phyloP scores from a whole-genome alignment of 2,888 invertebrate genomes.

The Dyspetes luteomarginatus region DNA sequence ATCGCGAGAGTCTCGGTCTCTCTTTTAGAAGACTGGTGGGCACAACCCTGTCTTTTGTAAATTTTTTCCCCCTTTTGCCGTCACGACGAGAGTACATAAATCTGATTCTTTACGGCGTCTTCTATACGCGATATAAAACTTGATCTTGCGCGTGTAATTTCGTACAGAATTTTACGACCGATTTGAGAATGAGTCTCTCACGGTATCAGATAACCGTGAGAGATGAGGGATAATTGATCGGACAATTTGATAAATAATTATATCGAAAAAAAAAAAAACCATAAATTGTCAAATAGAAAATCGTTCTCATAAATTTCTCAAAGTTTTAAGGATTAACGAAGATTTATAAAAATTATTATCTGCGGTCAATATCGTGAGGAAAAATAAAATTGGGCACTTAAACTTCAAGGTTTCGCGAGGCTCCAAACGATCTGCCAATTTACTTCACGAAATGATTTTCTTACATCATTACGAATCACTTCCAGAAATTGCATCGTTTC shows the following conservation, averaged over 20 bases:
- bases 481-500: constrained; percentile 38
- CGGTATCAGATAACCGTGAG: constrained; percentile 8
- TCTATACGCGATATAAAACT: constrained; percentile 42
- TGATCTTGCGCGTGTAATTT: constrained; percentile 50
- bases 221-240: constrained; percentile 20
- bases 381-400: neutral
- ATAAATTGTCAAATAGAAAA: neutral
- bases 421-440: constrained; percentile 30
- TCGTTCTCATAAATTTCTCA: neutral
- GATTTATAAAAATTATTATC: neutral
- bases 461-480: constrained; percentile 14
- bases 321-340: neutral
- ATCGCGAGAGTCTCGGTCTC: neutral
- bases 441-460: constrained; percentile 13
- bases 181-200: constrained; percentile 6
- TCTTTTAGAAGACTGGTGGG: neutral
- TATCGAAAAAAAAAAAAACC: neutral
- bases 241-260: constrained; percentile 9
- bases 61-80: constrained; percentile 1
- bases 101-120: constrained; percentile 46
- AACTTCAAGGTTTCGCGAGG: constrained; percentile 15
- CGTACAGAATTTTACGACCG: constrained; percentile 50
- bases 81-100: constrained; percentile 20
- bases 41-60: constrained; percentile 8
- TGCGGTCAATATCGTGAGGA: neutral